phyloP scores from a whole-genome alignment of 2,113 vertebrate species.

The Burhinus bistriatus region DNA sequence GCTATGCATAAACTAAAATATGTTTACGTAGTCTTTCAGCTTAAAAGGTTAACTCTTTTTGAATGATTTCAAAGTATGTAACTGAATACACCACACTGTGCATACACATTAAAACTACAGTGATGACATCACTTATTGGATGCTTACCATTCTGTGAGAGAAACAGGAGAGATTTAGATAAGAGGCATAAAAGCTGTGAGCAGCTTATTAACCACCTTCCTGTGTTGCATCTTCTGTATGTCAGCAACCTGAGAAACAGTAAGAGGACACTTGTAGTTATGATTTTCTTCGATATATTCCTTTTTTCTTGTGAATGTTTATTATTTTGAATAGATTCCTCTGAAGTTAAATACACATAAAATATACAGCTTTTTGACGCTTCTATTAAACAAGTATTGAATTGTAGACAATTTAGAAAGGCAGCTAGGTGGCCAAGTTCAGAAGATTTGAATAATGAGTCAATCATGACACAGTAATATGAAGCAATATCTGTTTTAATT shows the following conservation, averaged over 20 bases:
- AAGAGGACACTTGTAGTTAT: neutral
- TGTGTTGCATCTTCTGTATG: neutral
- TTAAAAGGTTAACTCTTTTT: neutral
- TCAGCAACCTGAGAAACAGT: neutral
- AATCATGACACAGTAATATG: neutral
- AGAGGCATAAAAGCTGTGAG: neutral
- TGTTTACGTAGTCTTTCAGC: neutral
- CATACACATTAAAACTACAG: neutral
- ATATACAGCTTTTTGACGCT: neutral
- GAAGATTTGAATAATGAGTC: neutral
- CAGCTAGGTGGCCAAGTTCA: neutral
- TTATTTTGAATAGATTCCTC: neutral
- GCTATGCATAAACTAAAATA: neutral
- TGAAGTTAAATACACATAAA: neutral
- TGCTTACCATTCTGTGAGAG: neutral
- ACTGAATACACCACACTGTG: neutral
- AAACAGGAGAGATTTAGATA: neutral
- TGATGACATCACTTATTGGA: neutral
- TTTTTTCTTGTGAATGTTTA: neutral
- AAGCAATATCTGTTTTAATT: neutral
- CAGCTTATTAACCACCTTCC: neutral
- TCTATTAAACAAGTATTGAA: neutral
- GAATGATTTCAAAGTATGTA: neutral
- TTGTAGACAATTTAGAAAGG: neutral
- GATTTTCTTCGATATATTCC: neutral